Percentiles rank a stretch among this genome's conserved stretches.
phyloP scores from a whole-genome alignment of 2,888 invertebrate genomes.

The Dynastes tityus region DNA sequence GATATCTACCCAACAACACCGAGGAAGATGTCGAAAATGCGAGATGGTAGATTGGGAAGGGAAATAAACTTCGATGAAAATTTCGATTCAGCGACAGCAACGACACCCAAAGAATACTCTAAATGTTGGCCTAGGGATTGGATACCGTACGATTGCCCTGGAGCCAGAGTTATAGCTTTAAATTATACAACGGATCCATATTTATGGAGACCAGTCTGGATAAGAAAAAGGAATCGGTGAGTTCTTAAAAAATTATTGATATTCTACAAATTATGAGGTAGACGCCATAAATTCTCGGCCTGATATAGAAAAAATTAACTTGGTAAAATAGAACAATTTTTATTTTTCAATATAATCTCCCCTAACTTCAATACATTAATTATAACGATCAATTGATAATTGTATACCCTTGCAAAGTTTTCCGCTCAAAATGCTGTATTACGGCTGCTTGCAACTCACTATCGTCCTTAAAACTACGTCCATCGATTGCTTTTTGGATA shows the following conservation, averaged over 20 bases:
- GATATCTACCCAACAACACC: constrained; percentile 61
- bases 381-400: no score
- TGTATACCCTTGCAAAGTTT: no score
- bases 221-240: constrained; percentile 78
- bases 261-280: no score
- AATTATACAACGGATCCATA: constrained; percentile 88
- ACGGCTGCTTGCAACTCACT: no score
- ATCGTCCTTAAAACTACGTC: no score
- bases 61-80: constrained; percentile 56
- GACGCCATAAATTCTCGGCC: no score
- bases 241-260: constrained; percentile 26
- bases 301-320: no score
- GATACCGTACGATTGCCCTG: constrained; percentile 85
- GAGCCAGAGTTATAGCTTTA: constrained; percentile 84
- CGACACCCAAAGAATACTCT: constrained; percentile 69
- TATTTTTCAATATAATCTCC: no score
- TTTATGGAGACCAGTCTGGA: constrained; percentile 85
- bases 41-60: constrained; percentile 54
- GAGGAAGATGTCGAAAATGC: constrained; percentile 61
- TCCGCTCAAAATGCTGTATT: no score
- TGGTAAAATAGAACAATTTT: no score
- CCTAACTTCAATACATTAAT: no score
- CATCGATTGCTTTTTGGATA: no score
- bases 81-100: constrained; percentile 46
- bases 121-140: constrained; percentile 91